phyloP scores from a whole-genome alignment of 2,888 invertebrate genomes.

The Pyrgus malvae region DNA sequence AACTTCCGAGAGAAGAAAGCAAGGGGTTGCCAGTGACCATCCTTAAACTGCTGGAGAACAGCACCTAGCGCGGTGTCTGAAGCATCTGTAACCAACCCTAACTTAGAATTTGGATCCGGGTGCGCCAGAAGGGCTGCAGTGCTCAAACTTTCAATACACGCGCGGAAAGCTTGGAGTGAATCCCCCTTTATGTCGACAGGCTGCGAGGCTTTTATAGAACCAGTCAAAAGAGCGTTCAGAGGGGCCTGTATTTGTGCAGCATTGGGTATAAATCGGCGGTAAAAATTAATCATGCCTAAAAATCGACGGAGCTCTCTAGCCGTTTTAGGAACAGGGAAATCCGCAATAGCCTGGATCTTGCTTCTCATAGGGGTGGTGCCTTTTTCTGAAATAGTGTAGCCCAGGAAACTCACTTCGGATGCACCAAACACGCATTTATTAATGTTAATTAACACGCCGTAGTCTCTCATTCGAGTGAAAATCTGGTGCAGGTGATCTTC shows the following conservation, averaged over 20 bases:
- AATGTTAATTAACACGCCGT: not conserved
- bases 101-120: not conserved
- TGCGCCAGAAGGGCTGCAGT: conserved; percentile 18
- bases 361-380: conserved; percentile 43
- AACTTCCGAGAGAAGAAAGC: conserved; percentile 53
- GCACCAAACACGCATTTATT: not conserved
- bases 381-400: conserved; percentile 29
- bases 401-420: conserved; percentile 33
- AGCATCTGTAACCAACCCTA: conserved; percentile 11
- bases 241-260: conserved; percentile 42
- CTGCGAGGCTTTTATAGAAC: conserved; percentile 40
- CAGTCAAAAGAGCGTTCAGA: conserved; percentile 38
- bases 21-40: conserved; percentile 44
- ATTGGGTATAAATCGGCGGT: conserved; percentile 27
- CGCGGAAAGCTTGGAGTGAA: conserved; percentile 34
- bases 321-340: conserved; percentile 29
- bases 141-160: conserved; percentile 40
- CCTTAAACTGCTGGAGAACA: not conserved
- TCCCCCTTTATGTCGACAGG: conserved; percentile 36
- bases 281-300: conserved; percentile 32
- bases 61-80: not conserved
- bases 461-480: not conserved
- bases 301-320: conserved; percentile 37
- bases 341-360: conserved; percentile 38
- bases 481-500: not conserved